Evolutionary conservation across 2,113 vertebrate species (phyloP), one percentile per base, ranked within the genome.

Genomic region (Rissa tridactyla): DNA sequence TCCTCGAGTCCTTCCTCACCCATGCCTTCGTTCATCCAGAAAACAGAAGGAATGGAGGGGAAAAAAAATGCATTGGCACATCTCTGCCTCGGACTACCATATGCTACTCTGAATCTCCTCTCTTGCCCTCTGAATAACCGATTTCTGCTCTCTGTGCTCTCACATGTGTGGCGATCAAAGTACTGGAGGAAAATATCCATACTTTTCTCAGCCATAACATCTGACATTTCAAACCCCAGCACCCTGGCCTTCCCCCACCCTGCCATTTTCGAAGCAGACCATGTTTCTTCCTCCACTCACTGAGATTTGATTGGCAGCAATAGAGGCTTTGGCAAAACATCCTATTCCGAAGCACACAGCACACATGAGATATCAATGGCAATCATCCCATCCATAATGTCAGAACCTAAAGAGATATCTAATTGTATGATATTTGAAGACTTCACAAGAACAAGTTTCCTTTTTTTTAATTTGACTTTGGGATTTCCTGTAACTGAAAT

Each of bases 401-500:
- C 82, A 96, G 66, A 95, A 57, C 66, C 84, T 80, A 91, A 87
- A 89, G 84, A 95, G 64, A 90, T 27, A 88, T 80, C 57, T 21
- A 57, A 82, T 92, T 30, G 3, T 66, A n/a, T 29, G 93, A 46
- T 96, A 94, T 94, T 88, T 90, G 82, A 85, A 87, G 78, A 57
- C 6, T 76, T 97, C 49, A 69, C 66, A 76, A 95, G 89, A 92
- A 94, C 88, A 83, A 42, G 6, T 83, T 95, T 94, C 79, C 36
- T 89, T 91, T 95, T 91, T 94, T 92, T 85, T 29, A 70, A 73
- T 90, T 88, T 1, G 3, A 65, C 80, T 88, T 77, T 26, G 87
- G 85, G 76, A 44, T 93, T 92, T 97, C 92, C 88, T 96, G 88
- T 66, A 27, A 77, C 82, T 38, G 75, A 95, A 96, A 93, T 86